Conservation (phyloP, 2,113 vertebrate genomes). For the Leptobrachium ailaonicum region DNA sequence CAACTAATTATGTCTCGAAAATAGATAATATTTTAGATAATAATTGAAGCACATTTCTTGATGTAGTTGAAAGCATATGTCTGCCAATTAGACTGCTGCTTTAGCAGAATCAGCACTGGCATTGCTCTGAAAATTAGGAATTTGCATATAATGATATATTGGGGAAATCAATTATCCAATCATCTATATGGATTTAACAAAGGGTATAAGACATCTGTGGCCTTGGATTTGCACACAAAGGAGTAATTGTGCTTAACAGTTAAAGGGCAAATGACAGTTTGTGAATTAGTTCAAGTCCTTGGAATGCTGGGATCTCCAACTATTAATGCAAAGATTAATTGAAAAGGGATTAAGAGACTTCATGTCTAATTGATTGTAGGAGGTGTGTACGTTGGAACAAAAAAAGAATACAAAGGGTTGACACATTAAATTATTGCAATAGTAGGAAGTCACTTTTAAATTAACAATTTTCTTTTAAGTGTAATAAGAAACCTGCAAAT, state of each 20-base stretch:
- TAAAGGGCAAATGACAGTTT: slow-evolving; percentile 44
- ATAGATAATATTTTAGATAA: neutral
- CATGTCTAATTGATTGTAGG: slow-evolving; percentile 43
- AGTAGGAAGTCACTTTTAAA: neutral
- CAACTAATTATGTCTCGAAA: neutral
- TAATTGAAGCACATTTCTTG: neutral
- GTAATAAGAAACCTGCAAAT: no score
- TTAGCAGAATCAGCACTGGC: slow-evolving; percentile 15
- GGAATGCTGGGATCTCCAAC: slow-evolving; percentile 41
- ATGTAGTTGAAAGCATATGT: neutral
- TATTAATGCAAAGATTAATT: slow-evolving; percentile 48
- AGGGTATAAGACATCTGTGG: slow-evolving; percentile 15
- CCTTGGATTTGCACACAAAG: slow-evolving; percentile 29
- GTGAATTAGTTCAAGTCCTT: slow-evolving; percentile 48
- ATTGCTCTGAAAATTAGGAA: slow-evolving; percentile 1
- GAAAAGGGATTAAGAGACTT: slow-evolving; percentile 46
- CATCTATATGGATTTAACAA: slow-evolving; percentile 20
- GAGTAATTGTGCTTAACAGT: slow-evolving; percentile 36
- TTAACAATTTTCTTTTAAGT: neutral
- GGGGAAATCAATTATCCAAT: slow-evolving; percentile 35
- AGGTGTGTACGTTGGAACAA: slow-evolving; percentile 13
- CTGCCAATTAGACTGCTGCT: neutral
- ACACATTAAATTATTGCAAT: slow-evolving; percentile 5
- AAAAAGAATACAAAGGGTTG: slow-evolving; percentile 34
- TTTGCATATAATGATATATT: slow-evolving; percentile 32